A percentile compares a stretch with the other conserved stretches of the same genome.
Conservation (phyloP, 1,140 invertebrate species). For the Hyles euphorbiae region DNA sequence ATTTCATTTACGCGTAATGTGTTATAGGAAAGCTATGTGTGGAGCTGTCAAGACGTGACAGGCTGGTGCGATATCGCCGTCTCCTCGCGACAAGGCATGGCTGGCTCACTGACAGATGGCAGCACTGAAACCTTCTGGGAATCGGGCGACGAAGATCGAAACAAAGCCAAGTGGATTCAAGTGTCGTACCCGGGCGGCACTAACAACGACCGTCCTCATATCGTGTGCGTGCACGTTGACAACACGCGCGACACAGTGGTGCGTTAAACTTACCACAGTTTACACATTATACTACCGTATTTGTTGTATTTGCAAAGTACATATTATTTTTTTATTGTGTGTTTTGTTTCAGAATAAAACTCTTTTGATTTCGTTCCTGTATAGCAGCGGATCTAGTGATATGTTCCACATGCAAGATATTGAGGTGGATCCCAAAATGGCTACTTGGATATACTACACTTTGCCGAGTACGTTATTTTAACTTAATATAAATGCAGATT, state of each 20-base stretch:
- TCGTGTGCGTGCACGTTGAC: conserved; percentile 93
- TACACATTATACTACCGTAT: no score
- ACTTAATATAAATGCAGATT: no score
- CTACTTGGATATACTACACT: conserved; percentile 91
- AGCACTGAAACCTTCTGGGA: conserved; percentile 99
- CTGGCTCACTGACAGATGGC: conserved; percentile 92
- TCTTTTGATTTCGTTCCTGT: conserved; percentile 86
- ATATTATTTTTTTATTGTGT: no score
- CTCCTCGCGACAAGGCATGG: conserved; percentile 95
- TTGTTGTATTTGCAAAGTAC: no score
- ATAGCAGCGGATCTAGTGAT: conserved; percentile 87
- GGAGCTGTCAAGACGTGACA: conserved; percentile 78
- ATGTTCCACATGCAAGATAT: conserved; percentile 85
- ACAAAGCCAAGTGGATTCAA: conserved; percentile 87
- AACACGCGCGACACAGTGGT: conserved; percentile 94
- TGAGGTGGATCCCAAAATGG: conserved; percentile 87
- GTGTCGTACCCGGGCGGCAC: conserved; percentile 65
- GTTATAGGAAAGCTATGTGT: conserved; percentile 48
- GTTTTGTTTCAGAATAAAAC: conserved; percentile 88
- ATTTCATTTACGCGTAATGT: background rate
- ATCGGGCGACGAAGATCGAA: conserved; percentile 96
- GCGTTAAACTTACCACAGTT: conserved; percentile 45
- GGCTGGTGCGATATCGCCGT: conserved; percentile 87
- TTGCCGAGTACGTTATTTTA: conserved; percentile 78
- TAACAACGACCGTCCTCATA: conserved; percentile 78